Conservation (phyloP, 1,140 invertebrate species). For the Saccostrea cuccullata region DNA sequence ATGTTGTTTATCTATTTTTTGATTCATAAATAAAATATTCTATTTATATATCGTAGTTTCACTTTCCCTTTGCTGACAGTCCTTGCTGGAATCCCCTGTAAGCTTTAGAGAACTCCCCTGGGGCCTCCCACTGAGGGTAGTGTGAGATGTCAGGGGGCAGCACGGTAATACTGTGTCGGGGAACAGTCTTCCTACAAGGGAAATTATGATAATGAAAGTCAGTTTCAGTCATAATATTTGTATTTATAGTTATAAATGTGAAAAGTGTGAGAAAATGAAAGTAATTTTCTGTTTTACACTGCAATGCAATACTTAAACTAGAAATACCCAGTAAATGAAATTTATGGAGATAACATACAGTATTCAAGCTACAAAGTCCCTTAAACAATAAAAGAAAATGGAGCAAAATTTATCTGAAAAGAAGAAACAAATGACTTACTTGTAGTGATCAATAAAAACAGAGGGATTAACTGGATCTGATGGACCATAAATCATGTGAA, state of each 20-base stretch:
- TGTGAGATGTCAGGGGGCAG: conserved; percentile 55
- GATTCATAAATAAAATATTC: too few relatives aligned
- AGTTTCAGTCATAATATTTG: too few relatives aligned
- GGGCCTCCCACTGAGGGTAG: conserved; percentile 66
- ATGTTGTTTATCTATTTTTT: too few relatives aligned
- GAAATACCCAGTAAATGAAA: too few relatives aligned
- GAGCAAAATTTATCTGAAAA: not conserved
- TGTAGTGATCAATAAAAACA: conserved; percentile 66
- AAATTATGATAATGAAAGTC: not conserved
- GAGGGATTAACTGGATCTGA: conserved; percentile 73
- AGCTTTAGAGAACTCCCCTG: conserved; percentile 39
- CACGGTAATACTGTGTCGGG: conserved; percentile 54
- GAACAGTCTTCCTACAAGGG: conserved; percentile 57
- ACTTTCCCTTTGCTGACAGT: not conserved
- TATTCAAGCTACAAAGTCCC: not conserved
- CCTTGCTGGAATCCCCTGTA: conserved; percentile 41
- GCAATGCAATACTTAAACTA: too few relatives aligned
- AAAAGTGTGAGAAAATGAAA: too few relatives aligned
- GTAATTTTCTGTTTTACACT: too few relatives aligned
- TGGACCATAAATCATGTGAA: conserved; percentile 74
- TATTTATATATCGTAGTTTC: not conserved
- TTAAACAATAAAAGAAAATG: not conserved
- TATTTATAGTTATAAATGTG: too few relatives aligned
- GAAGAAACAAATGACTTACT: conserved; percentile 51
- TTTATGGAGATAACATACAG: not conserved